Evolutionary conservation across 2,113 vertebrate genomes (phyloP), one percentile per base, ranked within the genome.

Genomic region (Trematocara macrostoma): DNA sequence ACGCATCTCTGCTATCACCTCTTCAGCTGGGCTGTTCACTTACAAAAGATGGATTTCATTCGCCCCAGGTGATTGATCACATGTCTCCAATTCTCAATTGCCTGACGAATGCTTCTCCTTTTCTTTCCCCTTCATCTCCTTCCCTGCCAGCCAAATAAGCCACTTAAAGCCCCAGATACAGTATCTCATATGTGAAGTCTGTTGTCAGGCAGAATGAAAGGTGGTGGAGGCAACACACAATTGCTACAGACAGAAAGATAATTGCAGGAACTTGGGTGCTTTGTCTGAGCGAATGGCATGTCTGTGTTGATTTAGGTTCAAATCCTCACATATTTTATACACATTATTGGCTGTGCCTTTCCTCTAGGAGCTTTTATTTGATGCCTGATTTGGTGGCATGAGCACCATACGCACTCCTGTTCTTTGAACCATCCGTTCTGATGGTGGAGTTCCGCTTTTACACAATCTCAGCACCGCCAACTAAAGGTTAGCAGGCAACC

Each of bases 181-280:
- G 90, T 87, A 86, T 79, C 80, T 92, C 83, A 84, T 79, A 74
- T 85, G 40, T 84, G 91, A 92, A 88, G 89, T 84, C 87, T 83
- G 82, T 89, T 88, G 91, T 93, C 81, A 83, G 53, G 56, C 59
- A 87, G 78, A 89, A 87, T 90, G 85, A 92, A 91, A 91, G 85
- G 81, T 38, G 15, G 76, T 81, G 34, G 51, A 90, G 61, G 83
- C 78, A 85, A 64, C 85, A 86, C 88, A 84, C 82, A 82, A 93
- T 88, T 91, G 87, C 59, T 84, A 89, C 78, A 81, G 94, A 94
- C 93, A 92, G 89, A 85, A 69, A 89, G 82, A 92, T 95, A 92
- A 95, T 95, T 91, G 91, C 85, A 86, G 79, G 78, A 45, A 78
- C 85, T 78, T 81, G 3, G 49, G 82, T 71, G 38, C 90, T 88